Conservation (phyloP, 2,113 vertebrate genomes). For the Labeo catla region DNA sequence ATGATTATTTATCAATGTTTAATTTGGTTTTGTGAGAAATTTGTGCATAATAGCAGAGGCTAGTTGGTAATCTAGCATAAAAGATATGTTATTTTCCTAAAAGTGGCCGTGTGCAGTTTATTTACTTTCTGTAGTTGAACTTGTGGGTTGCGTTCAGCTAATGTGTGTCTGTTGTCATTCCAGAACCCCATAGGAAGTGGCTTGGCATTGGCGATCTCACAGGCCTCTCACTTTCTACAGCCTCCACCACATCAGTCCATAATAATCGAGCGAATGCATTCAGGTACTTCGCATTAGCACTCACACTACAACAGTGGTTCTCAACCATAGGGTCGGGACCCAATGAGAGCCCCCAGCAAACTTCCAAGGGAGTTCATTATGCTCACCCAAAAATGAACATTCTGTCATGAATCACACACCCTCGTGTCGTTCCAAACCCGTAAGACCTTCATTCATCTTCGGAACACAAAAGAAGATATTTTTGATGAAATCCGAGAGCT, state of each 20-base stretch:
- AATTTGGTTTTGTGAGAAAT: not conserved
- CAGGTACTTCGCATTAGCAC: constrained; percentile 81
- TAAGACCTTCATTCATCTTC: too few species aligned
- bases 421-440: too few species aligned
- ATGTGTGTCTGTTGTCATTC: constrained; percentile 10
- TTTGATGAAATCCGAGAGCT: too few species aligned
- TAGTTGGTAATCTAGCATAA: constrained; percentile 18
- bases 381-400: too few species aligned
- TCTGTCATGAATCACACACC: too few species aligned
- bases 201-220: constrained; percentile 94
- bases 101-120: not conserved
- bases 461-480: too few species aligned
- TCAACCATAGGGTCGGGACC: not conserved
- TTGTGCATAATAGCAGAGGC: not conserved
- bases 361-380: too few species aligned
- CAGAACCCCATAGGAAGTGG: constrained; percentile 93
- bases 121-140: not conserved
- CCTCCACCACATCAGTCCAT: constrained; percentile 99
- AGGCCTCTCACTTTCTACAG: constrained; percentile 97
- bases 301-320: not conserved
- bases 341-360: not conserved
- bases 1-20: not conserved
- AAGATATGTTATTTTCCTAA: not conserved
- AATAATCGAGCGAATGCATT: constrained; percentile 99
- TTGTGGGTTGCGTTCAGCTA: not conserved